Base-by-base conservation (phyloP, 2,888 invertebrate genomes). In the Andrena flavipes region DNA sequence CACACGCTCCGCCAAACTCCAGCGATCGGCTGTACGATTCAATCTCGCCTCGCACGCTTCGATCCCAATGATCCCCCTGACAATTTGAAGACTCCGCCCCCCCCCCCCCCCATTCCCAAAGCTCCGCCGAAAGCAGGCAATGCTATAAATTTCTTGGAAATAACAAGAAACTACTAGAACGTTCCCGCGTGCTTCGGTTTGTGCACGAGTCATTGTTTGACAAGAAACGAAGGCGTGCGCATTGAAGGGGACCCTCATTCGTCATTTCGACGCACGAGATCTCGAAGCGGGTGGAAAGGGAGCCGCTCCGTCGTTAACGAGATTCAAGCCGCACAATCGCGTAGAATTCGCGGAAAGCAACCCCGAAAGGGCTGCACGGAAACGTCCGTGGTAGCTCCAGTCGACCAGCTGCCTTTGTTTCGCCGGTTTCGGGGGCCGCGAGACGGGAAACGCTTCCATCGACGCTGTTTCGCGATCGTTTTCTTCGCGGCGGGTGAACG, bases 281-380 rank as follows among this genome's bases (percentile, higher is more conserved):
- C 59, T 49, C 60, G 49, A 60, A n/a, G 10, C 26, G 3, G 2
- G 8, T 7, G 49, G 20, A 67, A 49, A 54, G 48, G 51, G 26
- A 30, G 65, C 33, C 60, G 33, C 42, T 60, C 59, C 68, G 68
- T 68, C 56, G 80, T 59, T 60, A 64, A 81, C 73, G 49, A 56
- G 80, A 81, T 80, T 81, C 68, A 64, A 10, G 20, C 10, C 67
- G 59, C 63, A 73, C 63, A 80, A 74, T 80, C 68, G 63, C 26
- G 42, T 16, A 3, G 48, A 56, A 68, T 64, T 67, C 67, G 33
- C 67, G 67, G 20, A 51, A 64, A 73, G 30, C 67, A 63, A 16
- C 26, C 35, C 35, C 33, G 5, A 1, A 1, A 16, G 42, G 10
- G 33, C 1, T 29, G 56, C 56, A 29, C 26, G 20, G 42, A 33